A percentile compares a stretch with the other conserved stretches of the same genome.
Evolutionary conservation across 1,140 invertebrate species (phyloP).

Genomic region (Leguminivora glycinivorella): DNA sequence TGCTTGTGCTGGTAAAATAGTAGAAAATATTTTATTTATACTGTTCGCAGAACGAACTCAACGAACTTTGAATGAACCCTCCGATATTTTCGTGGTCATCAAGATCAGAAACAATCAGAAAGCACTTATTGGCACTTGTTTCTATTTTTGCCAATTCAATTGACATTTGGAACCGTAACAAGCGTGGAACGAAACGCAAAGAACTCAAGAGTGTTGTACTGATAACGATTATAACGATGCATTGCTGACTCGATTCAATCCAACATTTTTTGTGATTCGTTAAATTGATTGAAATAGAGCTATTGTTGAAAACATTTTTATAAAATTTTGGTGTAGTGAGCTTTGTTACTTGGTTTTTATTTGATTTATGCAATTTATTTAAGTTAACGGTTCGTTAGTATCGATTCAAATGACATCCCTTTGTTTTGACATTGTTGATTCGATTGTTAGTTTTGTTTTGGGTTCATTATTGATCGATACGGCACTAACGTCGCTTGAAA

Average conservation of each 20-base stretch:
- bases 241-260: neutral
- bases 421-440: constrained; percentile 29
- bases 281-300: no score
- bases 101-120: no score
- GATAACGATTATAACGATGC: neutral
- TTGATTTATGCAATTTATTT: no score
- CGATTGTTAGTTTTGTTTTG: constrained; percentile 41
- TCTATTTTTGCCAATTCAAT: neutral
- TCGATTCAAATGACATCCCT: constrained; percentile 22
- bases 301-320: no score
- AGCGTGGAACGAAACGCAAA: neutral
- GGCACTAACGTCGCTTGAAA: constrained; percentile 72
- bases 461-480: constrained; percentile 61
- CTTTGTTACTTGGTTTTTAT: no score
- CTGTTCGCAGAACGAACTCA: no score
- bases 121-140: no score
- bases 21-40: no score
- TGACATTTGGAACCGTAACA: neutral
- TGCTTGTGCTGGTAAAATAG: no score
- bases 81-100: no score
- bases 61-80: no score
- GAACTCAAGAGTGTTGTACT: neutral
- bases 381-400: neutral
- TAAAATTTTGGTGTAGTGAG: no score
- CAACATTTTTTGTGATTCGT: neutral